Evolutionary conservation across 2,797 vertebrate species (phyloP).

Genomic region (Gastrophryne carolinensis): DNA sequence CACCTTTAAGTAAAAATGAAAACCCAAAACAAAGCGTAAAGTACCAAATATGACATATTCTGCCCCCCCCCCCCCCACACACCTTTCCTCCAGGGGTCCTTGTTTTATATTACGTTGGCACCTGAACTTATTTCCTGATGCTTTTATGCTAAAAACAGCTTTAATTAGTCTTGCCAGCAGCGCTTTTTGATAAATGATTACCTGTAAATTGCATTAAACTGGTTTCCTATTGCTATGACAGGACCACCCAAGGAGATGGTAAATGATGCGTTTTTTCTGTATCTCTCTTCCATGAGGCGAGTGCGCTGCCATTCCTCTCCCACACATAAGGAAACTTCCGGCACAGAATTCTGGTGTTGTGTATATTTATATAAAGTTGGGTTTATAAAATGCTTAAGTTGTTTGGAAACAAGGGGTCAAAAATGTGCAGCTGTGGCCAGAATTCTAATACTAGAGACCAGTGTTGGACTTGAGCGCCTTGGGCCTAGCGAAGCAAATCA

Average conservation of each 20-base stretch:
- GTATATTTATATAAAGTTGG: background rate
- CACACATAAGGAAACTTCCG: background rate
- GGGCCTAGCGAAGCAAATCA: too few relatives aligned
- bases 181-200: slow-evolving; percentile 32
- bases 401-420: background rate
- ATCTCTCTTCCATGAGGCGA: background rate
- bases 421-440: background rate
- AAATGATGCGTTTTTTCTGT: slow-evolving; percentile 19
- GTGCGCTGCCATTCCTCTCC: background rate
- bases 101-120: background rate
- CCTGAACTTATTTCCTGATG: slow-evolving; percentile 29
- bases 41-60: background rate
- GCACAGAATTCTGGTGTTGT: background rate
- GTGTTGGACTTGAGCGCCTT: too few relatives aligned
- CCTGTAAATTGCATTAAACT: slow-evolving; percentile 33
- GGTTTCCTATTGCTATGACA: slow-evolving; percentile 22
- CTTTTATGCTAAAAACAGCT: slow-evolving; percentile 30
- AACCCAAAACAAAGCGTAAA: too few relatives aligned
- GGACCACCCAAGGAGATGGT: slow-evolving; percentile 20
- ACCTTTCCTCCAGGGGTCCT: slow-evolving; percentile 6
- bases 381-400: background rate
- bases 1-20: too few relatives aligned
- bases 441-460: too few relatives aligned
- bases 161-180: slow-evolving; percentile 28
- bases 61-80: too few relatives aligned